phyloP scores from a whole-genome alignment of 2,888 invertebrate genomes.

The Parthenolecanium corni region DNA sequence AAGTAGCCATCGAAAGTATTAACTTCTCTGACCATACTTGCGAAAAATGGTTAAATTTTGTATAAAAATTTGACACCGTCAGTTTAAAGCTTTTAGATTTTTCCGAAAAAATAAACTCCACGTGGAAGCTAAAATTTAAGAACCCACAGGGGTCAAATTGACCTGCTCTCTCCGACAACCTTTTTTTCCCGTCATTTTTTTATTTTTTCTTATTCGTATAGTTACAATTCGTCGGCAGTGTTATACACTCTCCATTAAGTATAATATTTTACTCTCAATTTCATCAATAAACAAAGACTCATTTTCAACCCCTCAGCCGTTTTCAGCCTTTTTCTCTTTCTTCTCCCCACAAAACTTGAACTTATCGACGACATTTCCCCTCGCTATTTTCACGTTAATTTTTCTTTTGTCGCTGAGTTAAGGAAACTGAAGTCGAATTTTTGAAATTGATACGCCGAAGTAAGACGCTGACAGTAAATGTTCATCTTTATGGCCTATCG shows the following conservation, averaged over 20 bases:
- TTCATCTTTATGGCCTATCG: too few species aligned
- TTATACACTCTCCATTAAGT: conserved; percentile 19
- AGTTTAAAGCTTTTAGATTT: background rate
- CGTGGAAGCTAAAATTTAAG: background rate
- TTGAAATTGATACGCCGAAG: background rate
- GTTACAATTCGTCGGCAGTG: background rate
- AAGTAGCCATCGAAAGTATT: too few species aligned
- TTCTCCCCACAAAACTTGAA: background rate
- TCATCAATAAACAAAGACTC: conserved; percentile 13
- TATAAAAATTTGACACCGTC: too few species aligned
- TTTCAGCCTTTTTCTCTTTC: background rate
- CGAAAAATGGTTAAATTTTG: too few species aligned
- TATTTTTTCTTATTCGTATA: too few species aligned
- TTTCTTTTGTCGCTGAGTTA: background rate
- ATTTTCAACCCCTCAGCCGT: background rate
- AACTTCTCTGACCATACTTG: too few species aligned
- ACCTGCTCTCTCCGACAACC: background rate
- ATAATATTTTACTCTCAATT: conserved; percentile 16
- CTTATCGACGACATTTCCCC: background rate
- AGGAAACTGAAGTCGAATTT: background rate
- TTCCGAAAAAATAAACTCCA: background rate
- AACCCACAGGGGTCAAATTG: background rate
- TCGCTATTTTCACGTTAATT: background rate
- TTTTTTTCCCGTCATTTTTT: background rate
- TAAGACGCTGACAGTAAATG: too few species aligned